Evolutionary conservation across 2,113 vertebrate species (phyloP).

Genomic region (Hippocampus barbouri): DNA sequence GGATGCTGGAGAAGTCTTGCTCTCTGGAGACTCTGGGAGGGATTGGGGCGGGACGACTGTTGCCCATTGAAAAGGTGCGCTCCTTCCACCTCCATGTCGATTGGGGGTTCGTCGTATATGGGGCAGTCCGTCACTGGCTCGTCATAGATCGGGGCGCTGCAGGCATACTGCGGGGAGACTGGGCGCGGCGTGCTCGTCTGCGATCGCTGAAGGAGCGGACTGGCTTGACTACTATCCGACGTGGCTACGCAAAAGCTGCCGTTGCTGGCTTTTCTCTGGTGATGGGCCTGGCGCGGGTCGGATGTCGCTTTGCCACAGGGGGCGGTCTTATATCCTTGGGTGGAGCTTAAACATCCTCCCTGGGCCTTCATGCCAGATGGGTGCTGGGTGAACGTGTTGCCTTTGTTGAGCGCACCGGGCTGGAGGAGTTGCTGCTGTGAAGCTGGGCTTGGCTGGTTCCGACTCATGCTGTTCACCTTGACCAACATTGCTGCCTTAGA

Average conservation of each 20-base stretch:
- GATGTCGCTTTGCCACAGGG: slow-evolving; percentile 55
- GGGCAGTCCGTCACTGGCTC: slow-evolving; percentile 80
- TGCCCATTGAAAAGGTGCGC: slow-evolving; percentile 60
- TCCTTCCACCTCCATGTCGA: slow-evolving; percentile 84
- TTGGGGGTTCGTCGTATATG: slow-evolving; percentile 85
- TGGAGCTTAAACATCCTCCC: slow-evolving; percentile 57
- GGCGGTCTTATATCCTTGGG: slow-evolving; percentile 67
- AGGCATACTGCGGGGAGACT: slow-evolving; percentile 76
- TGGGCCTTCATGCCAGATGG: slow-evolving; percentile 62
- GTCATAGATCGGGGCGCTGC: slow-evolving; percentile 78
- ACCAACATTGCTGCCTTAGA: slow-evolving; percentile 86
- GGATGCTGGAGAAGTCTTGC: slow-evolving; percentile 77
- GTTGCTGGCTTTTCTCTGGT: slow-evolving; percentile 80
- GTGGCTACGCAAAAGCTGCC: slow-evolving; percentile 81
- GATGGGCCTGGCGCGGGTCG: slow-evolving; percentile 75
- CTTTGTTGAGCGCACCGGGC: slow-evolving; percentile 53
- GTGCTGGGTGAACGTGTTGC: slow-evolving; percentile 55
- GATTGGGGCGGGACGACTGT: slow-evolving; percentile 62
- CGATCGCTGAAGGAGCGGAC: slow-evolving; percentile 68
- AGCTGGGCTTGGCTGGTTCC: slow-evolving; percentile 59
- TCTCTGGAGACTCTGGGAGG: slow-evolving; percentile 75
- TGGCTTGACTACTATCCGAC: slow-evolving; percentile 58
- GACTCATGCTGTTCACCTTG: slow-evolving; percentile 81
- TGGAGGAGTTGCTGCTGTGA: slow-evolving; percentile 59
- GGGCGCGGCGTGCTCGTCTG: slow-evolving; percentile 73